phyloP scores from a whole-genome alignment of 2,888 invertebrate genomes.

The Aquatica leii region DNA sequence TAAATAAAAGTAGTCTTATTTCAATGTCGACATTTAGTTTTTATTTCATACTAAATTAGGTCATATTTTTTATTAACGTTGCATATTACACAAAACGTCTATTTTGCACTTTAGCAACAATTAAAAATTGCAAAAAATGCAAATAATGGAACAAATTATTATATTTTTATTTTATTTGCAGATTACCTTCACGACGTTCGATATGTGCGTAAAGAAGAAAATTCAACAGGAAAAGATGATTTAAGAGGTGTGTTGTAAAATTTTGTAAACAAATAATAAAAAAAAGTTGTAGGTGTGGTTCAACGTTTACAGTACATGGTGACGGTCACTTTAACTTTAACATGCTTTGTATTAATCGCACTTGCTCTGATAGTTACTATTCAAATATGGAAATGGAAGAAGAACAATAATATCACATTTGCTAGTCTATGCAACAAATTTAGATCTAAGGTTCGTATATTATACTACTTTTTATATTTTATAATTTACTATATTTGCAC shows the following conservation, averaged over 20 bases:
- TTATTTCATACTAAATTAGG: too few relatives aligned
- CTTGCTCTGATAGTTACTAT: conserved; percentile 46
- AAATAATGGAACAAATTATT: too few relatives aligned
- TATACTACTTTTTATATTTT: neutral
- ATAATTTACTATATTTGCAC: too few relatives aligned
- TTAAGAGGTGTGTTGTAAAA: conserved; percentile 46
- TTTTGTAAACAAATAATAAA: neutral
- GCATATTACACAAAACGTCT: too few relatives aligned
- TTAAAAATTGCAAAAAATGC: too few relatives aligned
- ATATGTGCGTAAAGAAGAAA: conserved; percentile 46
- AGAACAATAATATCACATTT: conserved; percentile 55
- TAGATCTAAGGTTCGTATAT: conserved; percentile 47
- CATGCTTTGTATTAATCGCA: conserved; percentile 51
- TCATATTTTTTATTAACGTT: too few relatives aligned
- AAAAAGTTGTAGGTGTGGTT: conserved; percentile 50
- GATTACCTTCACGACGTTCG: conserved; percentile 55
- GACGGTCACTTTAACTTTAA: conserved; percentile 50
- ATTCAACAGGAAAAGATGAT: conserved; percentile 38
- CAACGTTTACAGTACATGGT: conserved; percentile 51
- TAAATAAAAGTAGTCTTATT: too few relatives aligned
- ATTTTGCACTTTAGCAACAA: too few relatives aligned
- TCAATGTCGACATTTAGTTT: too few relatives aligned
- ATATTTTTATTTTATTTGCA: conserved; percentile 49
- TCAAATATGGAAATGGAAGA: conserved; percentile 55
- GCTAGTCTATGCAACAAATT: conserved; percentile 50